Conservation (phyloP, 2,113 vertebrate species). For the Tonatia bakeri region DNA sequence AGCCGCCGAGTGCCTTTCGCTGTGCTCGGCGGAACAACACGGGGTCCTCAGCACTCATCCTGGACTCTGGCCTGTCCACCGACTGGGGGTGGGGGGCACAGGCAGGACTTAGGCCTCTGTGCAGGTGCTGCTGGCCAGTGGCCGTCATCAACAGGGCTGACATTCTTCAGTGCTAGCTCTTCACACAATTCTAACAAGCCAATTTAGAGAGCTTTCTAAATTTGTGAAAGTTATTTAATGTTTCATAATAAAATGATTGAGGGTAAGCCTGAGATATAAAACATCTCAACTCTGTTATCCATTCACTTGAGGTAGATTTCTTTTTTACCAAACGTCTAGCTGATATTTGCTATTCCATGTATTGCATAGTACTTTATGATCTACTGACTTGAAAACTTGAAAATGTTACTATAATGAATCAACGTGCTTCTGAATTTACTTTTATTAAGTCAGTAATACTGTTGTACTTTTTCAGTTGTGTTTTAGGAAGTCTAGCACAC, state of each 20-base stretch:
- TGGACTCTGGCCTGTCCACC: not conserved
- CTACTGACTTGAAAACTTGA: not conserved
- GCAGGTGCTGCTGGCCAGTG: not conserved
- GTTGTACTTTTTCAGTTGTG: not conserved
- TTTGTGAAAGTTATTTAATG: not conserved
- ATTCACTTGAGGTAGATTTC: not conserved
- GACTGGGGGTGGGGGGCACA: not conserved
- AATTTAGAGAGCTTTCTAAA: not conserved
- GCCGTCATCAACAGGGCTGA: not conserved
- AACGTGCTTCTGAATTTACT: not conserved
- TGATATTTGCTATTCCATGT: not conserved
- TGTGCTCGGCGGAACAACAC: not conserved
- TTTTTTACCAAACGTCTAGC: not conserved
- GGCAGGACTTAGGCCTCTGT: not conserved
- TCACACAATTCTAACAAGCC: not conserved
- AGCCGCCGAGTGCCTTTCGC: not conserved
- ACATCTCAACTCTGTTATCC: not conserved
- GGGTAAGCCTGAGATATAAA: not conserved
- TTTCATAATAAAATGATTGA: not conserved
- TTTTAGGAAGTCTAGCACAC: not conserved
- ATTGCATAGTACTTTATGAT: not conserved
- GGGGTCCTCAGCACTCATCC: not conserved
- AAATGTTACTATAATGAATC: not conserved
- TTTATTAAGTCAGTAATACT: not conserved
- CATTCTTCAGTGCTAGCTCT: not conserved